Evolutionary conservation across 2,888 invertebrate genomes (phyloP).

Genomic region (Leucophenga maculata): DNA sequence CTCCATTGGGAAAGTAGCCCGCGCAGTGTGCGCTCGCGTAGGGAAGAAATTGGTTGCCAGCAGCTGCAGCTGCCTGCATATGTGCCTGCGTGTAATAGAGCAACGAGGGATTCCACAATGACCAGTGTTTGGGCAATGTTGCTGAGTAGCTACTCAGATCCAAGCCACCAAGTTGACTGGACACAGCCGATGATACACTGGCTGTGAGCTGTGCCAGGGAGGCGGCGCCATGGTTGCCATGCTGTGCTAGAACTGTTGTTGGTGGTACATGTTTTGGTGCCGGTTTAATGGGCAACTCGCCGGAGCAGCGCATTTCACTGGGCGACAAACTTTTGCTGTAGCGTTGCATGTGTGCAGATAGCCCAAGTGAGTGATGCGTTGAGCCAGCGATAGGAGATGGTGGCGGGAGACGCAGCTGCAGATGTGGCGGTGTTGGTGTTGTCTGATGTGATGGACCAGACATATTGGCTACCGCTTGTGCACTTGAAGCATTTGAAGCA

Average conservation of each 20-base stretch:
- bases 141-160: slow-evolving; percentile 67
- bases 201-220: slow-evolving; percentile 43
- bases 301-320: slow-evolving; percentile 43
- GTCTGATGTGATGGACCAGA: slow-evolving; percentile 16
- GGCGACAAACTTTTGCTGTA: slow-evolving; percentile 42
- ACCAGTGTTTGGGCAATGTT: slow-evolving; percentile 70
- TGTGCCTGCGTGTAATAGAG: slow-evolving; percentile 67
- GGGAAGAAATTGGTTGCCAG: slow-evolving; percentile 58
- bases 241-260: slow-evolving; percentile 25
- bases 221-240: slow-evolving; percentile 24
- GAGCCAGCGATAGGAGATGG: slow-evolving; percentile 37
- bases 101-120: slow-evolving; percentile 71
- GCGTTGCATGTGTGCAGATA: slow-evolving; percentile 34
- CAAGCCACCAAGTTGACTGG: slow-evolving; percentile 58
- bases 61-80: slow-evolving; percentile 57
- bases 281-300: slow-evolving; percentile 64
- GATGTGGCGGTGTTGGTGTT: slow-evolving; percentile 21
- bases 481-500: not conserved
- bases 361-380: slow-evolving; percentile 29
- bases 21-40: slow-evolving; percentile 50
- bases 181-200: slow-evolving; percentile 40
- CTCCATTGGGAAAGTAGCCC: slow-evolving; percentile 48
- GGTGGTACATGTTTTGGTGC: slow-evolving; percentile 62
- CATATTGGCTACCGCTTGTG: slow-evolving; percentile 3
- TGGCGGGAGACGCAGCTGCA: slow-evolving; percentile 38